phyloP scores from a whole-genome alignment of 2,888 invertebrate species.

The Epinotia brunnichana region DNA sequence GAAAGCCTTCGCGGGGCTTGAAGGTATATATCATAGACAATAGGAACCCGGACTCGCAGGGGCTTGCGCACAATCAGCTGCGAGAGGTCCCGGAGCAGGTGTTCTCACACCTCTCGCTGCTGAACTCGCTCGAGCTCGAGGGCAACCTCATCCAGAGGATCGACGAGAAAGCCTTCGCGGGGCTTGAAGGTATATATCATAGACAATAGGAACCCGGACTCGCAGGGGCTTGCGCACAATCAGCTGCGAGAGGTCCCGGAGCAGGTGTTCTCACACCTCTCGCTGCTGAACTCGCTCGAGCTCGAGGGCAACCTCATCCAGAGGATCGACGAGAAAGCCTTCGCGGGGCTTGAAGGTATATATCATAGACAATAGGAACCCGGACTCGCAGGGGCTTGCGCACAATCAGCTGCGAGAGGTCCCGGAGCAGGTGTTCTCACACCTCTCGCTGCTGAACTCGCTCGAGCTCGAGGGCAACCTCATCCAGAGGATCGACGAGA shows the following conservation, averaged over 20 bases:
- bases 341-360: conserved; percentile 93
- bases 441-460: conserved; percentile 91
- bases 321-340: conserved; percentile 92
- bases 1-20: conserved; percentile 93
- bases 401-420: conserved; percentile 89
- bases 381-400: conserved; percentile 65
- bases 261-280: conserved; percentile 91
- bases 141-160: conserved; percentile 92
- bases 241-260: conserved; percentile 87
- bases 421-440: conserved; percentile 92
- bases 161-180: conserved; percentile 93
- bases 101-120: conserved; percentile 90
- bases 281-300: conserved; percentile 92
- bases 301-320: conserved; percentile 93
- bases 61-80: conserved; percentile 93
- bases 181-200: conserved; percentile 87
- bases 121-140: conserved; percentile 94
- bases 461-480: conserved; percentile 94
- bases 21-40: conserved; percentile 85
- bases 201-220: no score
- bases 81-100: conserved; percentile 91
- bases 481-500: conserved; percentile 90
- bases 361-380: neutral
- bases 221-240: conserved; percentile 86
- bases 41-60: conserved; percentile 54